These are phyloP conservation scores for Drosophila aff. DNA, from an alignment of 1,140 invertebrate species.

Conservation along the genomic window DNA sequence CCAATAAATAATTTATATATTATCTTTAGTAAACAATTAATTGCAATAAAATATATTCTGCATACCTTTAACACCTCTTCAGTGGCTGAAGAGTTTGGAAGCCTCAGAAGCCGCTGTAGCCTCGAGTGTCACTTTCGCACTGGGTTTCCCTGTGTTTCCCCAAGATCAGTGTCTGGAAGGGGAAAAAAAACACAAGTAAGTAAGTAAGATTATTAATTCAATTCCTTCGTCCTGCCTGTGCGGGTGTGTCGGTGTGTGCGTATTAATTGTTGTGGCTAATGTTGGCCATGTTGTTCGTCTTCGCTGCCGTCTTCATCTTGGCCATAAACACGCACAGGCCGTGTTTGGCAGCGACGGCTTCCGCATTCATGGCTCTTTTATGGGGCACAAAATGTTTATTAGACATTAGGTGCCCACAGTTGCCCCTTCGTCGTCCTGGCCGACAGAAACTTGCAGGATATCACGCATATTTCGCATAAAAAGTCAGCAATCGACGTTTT, in stretches of 20 bases:
- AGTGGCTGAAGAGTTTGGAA: neutral
- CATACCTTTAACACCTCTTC: slow-evolving; percentile 14
- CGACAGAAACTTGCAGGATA: slow-evolving; percentile 22
- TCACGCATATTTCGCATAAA: slow-evolving; percentile 83
- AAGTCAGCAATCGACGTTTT: slow-evolving; percentile 72
- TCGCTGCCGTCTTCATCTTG: slow-evolving; percentile 40
- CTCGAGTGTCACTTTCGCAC: slow-evolving; percentile 4
- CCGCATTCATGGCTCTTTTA: slow-evolving; percentile 64
- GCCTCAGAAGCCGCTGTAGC: neutral
- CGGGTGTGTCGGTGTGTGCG: slow-evolving; percentile 40
- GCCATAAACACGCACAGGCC: slow-evolving; percentile 77
- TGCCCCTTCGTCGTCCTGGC: neutral
- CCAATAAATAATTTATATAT: neutral
- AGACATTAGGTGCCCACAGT: slow-evolving; percentile 64
- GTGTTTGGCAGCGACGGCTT: slow-evolving; percentile 74
- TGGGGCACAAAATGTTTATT: slow-evolving; percentile 77
- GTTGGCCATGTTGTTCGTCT: slow-evolving; percentile 32
- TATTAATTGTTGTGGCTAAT: slow-evolving; percentile 73
- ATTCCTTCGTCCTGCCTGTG: slow-evolving; percentile 30
- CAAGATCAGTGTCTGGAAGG: slow-evolving; percentile 46
- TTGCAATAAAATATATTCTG: neutral
- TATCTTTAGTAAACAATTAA: neutral
- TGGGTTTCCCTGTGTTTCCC: neutral
- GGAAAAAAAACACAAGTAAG: slow-evolving; percentile 19
- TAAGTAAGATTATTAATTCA: slow-evolving; percentile 71